Base-by-base conservation (phyloP, 1,140 invertebrate genomes). In the Yoshiicerus persimilis region DNA sequence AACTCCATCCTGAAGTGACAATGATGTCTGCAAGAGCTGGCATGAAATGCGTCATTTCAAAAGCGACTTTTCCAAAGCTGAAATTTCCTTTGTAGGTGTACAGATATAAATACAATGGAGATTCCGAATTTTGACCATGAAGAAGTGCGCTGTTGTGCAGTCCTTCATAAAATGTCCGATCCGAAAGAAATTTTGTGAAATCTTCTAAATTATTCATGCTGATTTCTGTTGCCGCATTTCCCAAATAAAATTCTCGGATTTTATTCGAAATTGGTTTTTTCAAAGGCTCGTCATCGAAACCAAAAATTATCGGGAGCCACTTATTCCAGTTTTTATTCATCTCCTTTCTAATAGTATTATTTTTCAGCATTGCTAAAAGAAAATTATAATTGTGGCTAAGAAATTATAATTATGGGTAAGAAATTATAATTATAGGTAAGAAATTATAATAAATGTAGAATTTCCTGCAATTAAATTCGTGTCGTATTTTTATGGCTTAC, bases 301-400 rank as follows among this genome's bases (percentile, higher is more conserved):
- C 75, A 66, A 88, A 88, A 2, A 88, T 56, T n/a, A 64, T 88
- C 4, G 88, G 88, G 8, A 84, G 27, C 84, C 86, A 88, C 27
- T 88, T 41, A 10, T 41, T 84, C 88, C 88, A 88, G 34, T 88
- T 88, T 87, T 62, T 36, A 70, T 88, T 88, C 10, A 88, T 27
- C 23, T 38, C 38, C 34, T 86, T 75, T 70, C 34, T 1, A 4
- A 77, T 25, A 16, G 34, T 75, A 36, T 56, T 84, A 27, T 75
- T 80, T 84, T 36, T 75, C 36, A 64, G 25, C 39, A 89, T 41
- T 2, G 30, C 34, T 56, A 39, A n/a, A n/a, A n/a, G n/a, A n/a
- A n/a, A n/a, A n/a, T n/a, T n/a, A n/a, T n/a, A n/a, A n/a, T n/a
- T n/a, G n/a, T n/a, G n/a, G n/a, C n/a, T n/a, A n/a, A n/a, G n/a